Base-by-base conservation (phyloP, 2,113 vertebrate genomes). In the Rhipidura dahli region DNA sequence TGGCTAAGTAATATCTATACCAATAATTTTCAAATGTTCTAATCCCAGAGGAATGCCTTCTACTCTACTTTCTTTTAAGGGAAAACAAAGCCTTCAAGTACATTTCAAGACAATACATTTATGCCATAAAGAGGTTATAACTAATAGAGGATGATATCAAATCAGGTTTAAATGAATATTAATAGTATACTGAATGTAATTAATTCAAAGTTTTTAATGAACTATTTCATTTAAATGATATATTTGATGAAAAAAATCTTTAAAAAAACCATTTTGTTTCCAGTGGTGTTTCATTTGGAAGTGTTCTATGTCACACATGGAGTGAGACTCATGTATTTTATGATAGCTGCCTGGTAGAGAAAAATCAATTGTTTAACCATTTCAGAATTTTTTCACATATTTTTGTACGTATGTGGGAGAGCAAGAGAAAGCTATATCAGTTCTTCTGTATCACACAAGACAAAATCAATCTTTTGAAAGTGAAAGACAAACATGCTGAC, bases 391-490 rank as follows among this genome's bases (percentile, higher is more conserved):
- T 63, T 71, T 54, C 11, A 7, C 3, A 18, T 44, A 7, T 17
- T 69, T 88, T 81, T 49, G 3, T 57, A 44, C 3, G 5, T 20
- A 33, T 8, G 6, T 77, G 15, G 17, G 3, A 86, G 24, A 76
- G 4, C 0, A 1, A 77, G 18, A 59, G 11, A 70, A n/a, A 37
- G 6, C 5, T 18, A 1, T 12, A n/a, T 44, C 5, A 13, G 2
- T 27, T 71, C 21, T 59, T 83, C n/a, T 21, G 2, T 72, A 21
- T 23, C 9, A 9, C 15, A 40, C 17, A 73, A 60, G 37, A 50
- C 10, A 72, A 61, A 83, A 7, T 6, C 9, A 33, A 33, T 10
- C 10, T 77, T 75, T 53, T 53, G 15, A 66, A 90, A 75, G 6
- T 8, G 11, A 65, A 73, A 81, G 9, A 16, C 7, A 57, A 73